Evolutionary conservation across 2,113 vertebrate genomes (phyloP).

Genomic region (Hemichromis elongatus): DNA sequence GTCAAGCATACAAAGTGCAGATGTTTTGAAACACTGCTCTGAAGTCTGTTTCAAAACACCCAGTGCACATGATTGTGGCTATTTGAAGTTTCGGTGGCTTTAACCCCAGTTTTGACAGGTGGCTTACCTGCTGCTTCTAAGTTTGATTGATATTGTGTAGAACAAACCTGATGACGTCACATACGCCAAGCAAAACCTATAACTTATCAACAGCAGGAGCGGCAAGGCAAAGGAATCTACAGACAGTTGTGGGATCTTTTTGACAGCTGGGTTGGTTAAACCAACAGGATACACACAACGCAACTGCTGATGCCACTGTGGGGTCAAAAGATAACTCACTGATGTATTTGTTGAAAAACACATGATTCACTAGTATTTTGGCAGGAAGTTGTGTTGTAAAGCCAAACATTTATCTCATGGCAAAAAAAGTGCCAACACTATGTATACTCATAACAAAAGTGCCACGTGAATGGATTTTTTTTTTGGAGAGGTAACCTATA

Average conservation of each 20-base stretch:
- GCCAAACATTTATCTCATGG: background rate
- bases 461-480: background rate
- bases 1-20: background rate
- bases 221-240: background rate
- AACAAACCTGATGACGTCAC: background rate
- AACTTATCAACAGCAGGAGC: background rate
- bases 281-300: background rate
- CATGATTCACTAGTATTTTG: background rate
- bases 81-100: background rate
- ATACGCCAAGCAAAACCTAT: background rate
- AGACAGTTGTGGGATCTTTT: background rate
- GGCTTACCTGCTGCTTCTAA: background rate
- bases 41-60: background rate
- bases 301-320: background rate
- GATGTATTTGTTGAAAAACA: background rate
- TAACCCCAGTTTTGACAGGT: background rate
- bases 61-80: background rate
- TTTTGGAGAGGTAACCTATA: background rate
- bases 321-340: background rate
- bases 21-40: background rate
- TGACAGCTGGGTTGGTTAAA: background rate
- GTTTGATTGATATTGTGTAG: background rate
- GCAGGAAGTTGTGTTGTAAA: background rate
- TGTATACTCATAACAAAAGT: background rate
- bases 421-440: background rate